Evolutionary conservation across 2,888 invertebrate genomes (phyloP).

Genomic region (Agrilus cyanescens): DNA sequence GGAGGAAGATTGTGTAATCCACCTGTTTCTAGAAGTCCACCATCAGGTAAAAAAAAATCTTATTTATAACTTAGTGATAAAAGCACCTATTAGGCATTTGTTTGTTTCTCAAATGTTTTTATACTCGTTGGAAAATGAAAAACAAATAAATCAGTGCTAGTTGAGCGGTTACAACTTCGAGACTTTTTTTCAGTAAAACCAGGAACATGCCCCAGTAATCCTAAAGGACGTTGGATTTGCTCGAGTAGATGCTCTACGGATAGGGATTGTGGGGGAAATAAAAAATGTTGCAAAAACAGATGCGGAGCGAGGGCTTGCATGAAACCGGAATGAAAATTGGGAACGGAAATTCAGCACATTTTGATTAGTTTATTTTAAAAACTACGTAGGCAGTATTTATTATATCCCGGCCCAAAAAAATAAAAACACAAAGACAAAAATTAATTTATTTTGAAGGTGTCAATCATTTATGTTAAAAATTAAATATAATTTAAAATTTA

Average conservation of each 20-base stretch:
- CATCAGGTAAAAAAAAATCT: conserved; percentile 17
- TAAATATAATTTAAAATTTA: too few species aligned
- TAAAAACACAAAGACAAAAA: too few species aligned
- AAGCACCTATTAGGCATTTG: too few species aligned
- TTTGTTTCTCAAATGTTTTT: neutral
- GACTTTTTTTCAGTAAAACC: conserved; percentile 24
- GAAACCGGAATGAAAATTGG: conserved; percentile 19
- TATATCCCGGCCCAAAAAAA: too few species aligned
- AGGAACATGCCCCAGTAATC: conserved; percentile 30
- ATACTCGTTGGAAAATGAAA: neutral
- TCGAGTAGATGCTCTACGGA: conserved; percentile 32
- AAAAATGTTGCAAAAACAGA: conserved; percentile 35
- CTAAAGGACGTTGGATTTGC: conserved; percentile 35
- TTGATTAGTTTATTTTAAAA: too few species aligned
- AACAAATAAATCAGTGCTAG: too few species aligned
- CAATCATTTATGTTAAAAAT: too few species aligned
- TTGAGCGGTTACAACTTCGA: neutral
- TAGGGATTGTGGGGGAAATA: conserved; percentile 28
- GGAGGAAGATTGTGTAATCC: conserved; percentile 30
- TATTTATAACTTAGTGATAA: too few species aligned
- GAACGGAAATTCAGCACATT: too few species aligned
- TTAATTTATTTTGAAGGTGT: too few species aligned
- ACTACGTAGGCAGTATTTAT: too few species aligned
- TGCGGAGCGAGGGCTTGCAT: conserved; percentile 34
- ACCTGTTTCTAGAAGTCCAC: conserved; percentile 27